Evolutionary conservation across 2,113 vertebrate genomes (phyloP), one percentile per base, ranked within the genome.

Genomic region (Cinclus cinclus): DNA sequence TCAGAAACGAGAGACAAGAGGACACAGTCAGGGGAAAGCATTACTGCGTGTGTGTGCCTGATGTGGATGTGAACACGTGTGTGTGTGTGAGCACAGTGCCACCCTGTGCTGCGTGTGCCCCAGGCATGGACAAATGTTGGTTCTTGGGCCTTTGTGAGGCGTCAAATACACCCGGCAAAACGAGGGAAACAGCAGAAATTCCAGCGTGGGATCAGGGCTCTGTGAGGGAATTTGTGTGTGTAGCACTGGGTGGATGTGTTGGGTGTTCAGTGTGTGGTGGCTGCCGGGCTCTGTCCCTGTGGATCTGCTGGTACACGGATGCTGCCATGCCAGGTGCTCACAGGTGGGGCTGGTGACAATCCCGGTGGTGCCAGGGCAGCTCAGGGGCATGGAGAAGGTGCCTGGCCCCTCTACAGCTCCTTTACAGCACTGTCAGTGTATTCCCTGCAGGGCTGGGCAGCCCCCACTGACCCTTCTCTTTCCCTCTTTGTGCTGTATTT

Each of bases 161-260:
- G 62, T 76, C 70, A 75, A 76, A 68, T 0, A 52, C 33, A 31
- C 46, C 13, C 2, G 0, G 24, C 5, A 31, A 53, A 75, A 6
- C 0, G 1, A 75, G 39, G 62, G n/a, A 59, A 53, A 47, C 0
- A 3, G n/a, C 11, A 22, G 47, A 22, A 46, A 68, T 24, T 25
- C 19, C 6, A 0, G 2, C 0, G 42, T 11, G 65, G 24, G 33
- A 8, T 17, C 13, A 3, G 60, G 44, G 42, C 19, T 65, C 28
- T 10, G 53, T 1, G 35, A 13, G 5, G 6, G 4, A 13, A 3
- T 0, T 5, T 1, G 22, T 5, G 63, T 20, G 5, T 2, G 37
- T 0, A 24, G 13, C 18, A 0, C 0, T 7, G 25, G 58, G 15
- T 0, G 0, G 1, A 3, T 1, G 1, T 0, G 8, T 6, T 3